These are phyloP conservation scores for Porites rus DNA, from an alignment of 92 coral and sea anemone species.

Conservation along the genomic window DNA sequence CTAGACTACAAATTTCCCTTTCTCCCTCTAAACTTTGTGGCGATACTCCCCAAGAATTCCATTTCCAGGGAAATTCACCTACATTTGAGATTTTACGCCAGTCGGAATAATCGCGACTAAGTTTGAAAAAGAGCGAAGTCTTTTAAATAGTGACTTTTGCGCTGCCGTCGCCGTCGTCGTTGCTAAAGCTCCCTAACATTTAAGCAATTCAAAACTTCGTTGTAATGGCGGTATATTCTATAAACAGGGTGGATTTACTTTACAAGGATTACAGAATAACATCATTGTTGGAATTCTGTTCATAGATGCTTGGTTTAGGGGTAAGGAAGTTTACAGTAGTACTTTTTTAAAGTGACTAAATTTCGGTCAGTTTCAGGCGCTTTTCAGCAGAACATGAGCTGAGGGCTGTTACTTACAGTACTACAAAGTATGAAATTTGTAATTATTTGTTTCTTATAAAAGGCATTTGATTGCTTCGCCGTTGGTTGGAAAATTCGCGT, in stretches of 20 bases:
- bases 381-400: neutral
- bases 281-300: constrained; percentile 76
- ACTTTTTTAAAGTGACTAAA: neutral
- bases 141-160: no score
- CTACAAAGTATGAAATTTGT: neutral
- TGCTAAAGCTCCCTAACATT: neutral
- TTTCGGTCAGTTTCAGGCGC: neutral
- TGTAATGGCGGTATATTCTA: neutral
- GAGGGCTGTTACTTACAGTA: neutral
- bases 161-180: neutral
- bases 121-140: no score
- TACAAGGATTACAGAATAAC: constrained; percentile 75
- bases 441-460: no score
- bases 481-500: no score
- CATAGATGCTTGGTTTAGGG: constrained; percentile 85
- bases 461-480: neutral
- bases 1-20: no score
- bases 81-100: no score
- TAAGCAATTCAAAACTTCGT: neutral
- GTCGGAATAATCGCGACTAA: no score
- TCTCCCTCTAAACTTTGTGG: no score
- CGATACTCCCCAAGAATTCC: no score
- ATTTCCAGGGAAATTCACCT: no score
- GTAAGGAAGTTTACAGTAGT: constrained; percentile 19
- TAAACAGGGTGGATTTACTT: constrained; percentile 79